Conservation (phyloP, 2,113 vertebrate species). For the Patagioenas fasciata region DNA sequence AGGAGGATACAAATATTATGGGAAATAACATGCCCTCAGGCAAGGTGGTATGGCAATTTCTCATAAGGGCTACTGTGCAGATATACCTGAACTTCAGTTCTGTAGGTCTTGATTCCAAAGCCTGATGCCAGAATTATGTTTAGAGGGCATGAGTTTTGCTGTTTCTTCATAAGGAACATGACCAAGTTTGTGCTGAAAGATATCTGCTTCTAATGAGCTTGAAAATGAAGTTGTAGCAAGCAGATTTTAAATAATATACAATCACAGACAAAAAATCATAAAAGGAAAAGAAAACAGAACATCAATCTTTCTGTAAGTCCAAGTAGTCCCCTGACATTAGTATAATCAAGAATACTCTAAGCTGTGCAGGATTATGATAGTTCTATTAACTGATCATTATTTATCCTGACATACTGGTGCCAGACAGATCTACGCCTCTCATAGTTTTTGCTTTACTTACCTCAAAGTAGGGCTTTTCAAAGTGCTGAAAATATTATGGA, state of each 20-base stretch:
- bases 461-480: constrained; percentile 17
- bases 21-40: background rate
- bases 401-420: constrained; percentile 17
- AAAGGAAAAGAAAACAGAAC: background rate
- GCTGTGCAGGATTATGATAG: constrained; percentile 21
- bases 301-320: constrained; percentile 24
- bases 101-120: background rate
- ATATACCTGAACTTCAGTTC: background rate
- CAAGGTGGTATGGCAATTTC: background rate
- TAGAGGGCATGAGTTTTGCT: background rate
- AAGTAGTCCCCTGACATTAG: constrained; percentile 13
- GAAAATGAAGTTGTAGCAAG: background rate
- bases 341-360: constrained; percentile 40
- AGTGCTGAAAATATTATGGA: background rate
- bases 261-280: background rate
- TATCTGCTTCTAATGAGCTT: background rate
- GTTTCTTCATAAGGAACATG: background rate
- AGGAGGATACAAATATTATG: background rate
- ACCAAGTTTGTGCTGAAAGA: background rate
- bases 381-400: constrained; percentile 45
- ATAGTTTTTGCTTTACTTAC: constrained; percentile 8
- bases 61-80: background rate
- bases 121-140: background rate
- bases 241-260: background rate
- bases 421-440: background rate